Conservation (phyloP, 2,113 vertebrate genomes). For the Elgaria multicarinata region DNA sequence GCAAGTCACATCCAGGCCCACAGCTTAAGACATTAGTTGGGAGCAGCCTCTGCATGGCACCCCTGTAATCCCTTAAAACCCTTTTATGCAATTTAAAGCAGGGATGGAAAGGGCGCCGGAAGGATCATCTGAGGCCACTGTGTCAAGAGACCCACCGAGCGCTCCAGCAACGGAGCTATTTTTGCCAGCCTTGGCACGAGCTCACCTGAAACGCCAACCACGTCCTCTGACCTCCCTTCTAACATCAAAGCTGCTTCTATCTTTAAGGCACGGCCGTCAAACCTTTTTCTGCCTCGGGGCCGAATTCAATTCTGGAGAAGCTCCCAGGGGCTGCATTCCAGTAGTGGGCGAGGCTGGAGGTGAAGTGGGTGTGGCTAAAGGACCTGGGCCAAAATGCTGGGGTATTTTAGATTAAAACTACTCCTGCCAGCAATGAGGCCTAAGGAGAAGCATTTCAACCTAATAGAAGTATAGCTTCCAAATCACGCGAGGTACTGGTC, state of each 20-base stretch:
- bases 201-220: not conserved
- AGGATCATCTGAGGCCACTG: conserved; percentile 60
- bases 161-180: conserved; percentile 53
- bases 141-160: conserved; percentile 55
- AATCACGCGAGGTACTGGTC: too few relatives aligned
- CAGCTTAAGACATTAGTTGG: conserved; percentile 42
- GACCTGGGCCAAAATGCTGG: too few relatives aligned
- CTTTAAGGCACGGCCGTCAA: not conserved
- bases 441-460: too few relatives aligned
- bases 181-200: not conserved
- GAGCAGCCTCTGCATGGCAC: conserved; percentile 50
- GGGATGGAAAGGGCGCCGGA: not conserved
- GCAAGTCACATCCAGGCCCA: conserved; percentile 26
- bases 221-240: too few relatives aligned
- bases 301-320: not conserved
- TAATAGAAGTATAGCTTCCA: too few relatives aligned
- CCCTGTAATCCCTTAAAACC: conserved; percentile 68
- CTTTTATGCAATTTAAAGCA: conserved; percentile 61
- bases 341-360: not conserved
- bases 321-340: not conserved
- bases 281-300: not conserved
- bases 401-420: too few relatives aligned
- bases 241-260: not conserved
- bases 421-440: not conserved
- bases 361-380: not conserved